These are phyloP conservation scores for Rhopalosiphum maidis DNA, from an alignment of 1,140 invertebrate species.

Conservation along the genomic window DNA sequence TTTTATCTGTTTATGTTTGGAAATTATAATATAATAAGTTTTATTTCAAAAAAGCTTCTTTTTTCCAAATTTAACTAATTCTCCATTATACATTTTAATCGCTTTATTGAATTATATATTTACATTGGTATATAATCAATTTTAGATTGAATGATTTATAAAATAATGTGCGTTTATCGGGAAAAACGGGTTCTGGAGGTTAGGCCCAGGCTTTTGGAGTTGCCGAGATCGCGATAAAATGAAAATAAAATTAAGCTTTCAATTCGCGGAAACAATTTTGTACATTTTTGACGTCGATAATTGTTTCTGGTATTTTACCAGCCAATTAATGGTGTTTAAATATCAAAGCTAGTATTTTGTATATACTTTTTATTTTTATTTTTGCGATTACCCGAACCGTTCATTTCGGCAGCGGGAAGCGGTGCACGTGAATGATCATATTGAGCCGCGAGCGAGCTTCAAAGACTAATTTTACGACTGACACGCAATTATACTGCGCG, in stretches of 20 bases:
- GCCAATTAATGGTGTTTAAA: conserved; percentile 16
- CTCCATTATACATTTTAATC: background rate
- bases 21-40: background rate
- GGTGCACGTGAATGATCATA: background rate
- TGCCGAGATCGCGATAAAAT: background rate
- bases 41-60: background rate
- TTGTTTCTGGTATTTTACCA: conserved; percentile 13
- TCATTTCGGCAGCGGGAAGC: background rate
- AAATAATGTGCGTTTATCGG: background rate
- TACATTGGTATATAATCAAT: background rate
- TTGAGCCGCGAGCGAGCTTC: background rate
- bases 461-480: conserved; percentile 45
- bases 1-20: background rate
- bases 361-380: background rate
- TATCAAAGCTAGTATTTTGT: background rate
- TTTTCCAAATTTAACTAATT: background rate
- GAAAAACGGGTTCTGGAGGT: background rate
- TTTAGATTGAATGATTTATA: background rate
- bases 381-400: background rate
- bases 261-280: background rate
- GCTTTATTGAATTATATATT: background rate
- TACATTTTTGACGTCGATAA: background rate
- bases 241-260: background rate
- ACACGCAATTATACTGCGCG: conserved; percentile 4
- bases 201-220: background rate